Evolutionary conservation across 2,113 vertebrate genomes (phyloP).

Genomic region (Lutjanus erythropterus): DNA sequence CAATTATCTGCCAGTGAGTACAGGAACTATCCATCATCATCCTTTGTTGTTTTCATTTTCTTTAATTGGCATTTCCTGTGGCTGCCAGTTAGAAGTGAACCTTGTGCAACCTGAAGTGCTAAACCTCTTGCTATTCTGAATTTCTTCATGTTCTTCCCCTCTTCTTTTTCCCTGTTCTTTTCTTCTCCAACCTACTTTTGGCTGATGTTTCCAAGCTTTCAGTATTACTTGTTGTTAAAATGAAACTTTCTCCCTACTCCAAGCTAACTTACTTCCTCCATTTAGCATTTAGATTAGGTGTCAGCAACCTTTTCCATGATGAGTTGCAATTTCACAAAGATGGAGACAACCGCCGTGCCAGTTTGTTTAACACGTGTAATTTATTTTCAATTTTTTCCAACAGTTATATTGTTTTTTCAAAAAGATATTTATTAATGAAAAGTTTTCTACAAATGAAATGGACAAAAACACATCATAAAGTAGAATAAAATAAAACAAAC

Average conservation of each 20-base stretch:
- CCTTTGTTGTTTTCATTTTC: slow-evolving; percentile 42
- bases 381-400: no score
- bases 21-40: slow-evolving; percentile 33
- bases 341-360: no score
- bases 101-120: slow-evolving; percentile 3
- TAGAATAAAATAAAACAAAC: no score
- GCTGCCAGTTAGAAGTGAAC: slow-evolving; percentile 1
- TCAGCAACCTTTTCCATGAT: no score
- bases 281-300: not conserved
- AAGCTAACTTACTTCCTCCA: not conserved
- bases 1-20: slow-evolving; percentile 31
- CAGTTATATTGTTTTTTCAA: no score
- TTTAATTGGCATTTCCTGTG: slow-evolving; percentile 42
- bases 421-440: no score
- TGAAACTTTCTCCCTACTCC: not conserved
- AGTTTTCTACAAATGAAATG: no score
- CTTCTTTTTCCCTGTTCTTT: not conserved
- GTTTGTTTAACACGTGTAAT: no score
- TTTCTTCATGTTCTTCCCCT: not conserved
- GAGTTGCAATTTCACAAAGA: no score
- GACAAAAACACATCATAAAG: no score
- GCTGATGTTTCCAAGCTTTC: not conserved
- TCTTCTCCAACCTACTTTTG: not conserved
- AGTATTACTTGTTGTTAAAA: not conserved
- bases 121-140: slow-evolving; percentile 1